Evolutionary conservation across 2,888 invertebrate species (phyloP).

Genomic region (Trichopoda pennipes): DNA sequence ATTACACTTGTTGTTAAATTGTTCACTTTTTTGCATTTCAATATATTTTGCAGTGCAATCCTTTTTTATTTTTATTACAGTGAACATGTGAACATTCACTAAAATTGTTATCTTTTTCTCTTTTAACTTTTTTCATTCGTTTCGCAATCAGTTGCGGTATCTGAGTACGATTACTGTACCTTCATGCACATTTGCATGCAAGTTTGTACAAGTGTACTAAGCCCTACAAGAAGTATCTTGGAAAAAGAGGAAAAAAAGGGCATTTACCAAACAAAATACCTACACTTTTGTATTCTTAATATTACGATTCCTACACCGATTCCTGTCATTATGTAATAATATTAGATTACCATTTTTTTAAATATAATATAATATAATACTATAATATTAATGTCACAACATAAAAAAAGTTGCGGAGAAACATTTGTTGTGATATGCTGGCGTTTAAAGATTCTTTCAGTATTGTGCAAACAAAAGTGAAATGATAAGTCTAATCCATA

Average conservation of each 20-base stretch:
- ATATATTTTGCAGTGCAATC: constrained; percentile 25
- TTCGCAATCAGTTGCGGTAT: constrained; percentile 68
- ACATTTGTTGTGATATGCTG: no score
- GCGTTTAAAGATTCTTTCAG: no score
- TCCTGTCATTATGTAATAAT: neutral
- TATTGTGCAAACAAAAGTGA: no score
- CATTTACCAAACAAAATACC: constrained; percentile 55
- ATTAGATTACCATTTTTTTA: neutral
- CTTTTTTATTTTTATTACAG: constrained; percentile 37
- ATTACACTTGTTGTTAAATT: constrained; percentile 49
- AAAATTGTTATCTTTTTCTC: neutral
- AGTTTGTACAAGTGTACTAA: neutral
- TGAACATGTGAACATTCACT: constrained; percentile 26
- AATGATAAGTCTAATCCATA: no score
- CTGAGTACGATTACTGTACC: constrained; percentile 60
- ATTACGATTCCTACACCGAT: constrained; percentile 52
- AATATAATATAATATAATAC: no score
- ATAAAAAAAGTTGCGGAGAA: no score
- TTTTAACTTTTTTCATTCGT: constrained; percentile 6
- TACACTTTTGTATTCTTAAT: constrained; percentile 49
- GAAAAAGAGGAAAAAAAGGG: constrained; percentile 16
- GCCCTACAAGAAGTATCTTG: constrained; percentile 51
- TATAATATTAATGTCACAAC: no score
- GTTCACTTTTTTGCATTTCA: constrained; percentile 31
- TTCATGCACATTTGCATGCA: neutral